Conservation (phyloP, 2,797 vertebrate genomes). For the Microhierax caerulescens region DNA sequence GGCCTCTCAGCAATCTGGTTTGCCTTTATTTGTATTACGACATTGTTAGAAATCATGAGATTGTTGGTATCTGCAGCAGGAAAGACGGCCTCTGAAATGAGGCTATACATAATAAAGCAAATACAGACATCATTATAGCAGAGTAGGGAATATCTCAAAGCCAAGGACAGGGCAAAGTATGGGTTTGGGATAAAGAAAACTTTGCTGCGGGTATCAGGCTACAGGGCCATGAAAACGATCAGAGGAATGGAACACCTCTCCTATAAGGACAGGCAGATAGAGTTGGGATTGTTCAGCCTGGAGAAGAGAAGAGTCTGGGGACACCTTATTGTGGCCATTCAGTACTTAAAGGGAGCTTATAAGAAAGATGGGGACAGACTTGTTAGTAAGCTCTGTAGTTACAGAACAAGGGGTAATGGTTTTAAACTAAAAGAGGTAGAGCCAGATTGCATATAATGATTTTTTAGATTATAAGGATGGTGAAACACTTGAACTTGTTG, state of each 20-base stretch:
- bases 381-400: neutral
- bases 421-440: neutral
- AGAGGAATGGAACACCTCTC: neutral
- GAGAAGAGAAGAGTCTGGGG: neutral
- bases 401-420: neutral
- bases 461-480: accelerated
- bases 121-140: neutral
- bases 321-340: neutral
- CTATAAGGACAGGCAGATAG: neutral
- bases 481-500: neutral
- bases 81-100: neutral
- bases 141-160: neutral
- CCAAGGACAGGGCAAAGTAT: neutral
- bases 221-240: neutral
- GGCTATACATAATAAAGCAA: neutral
- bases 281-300: neutral
- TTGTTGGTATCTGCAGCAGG: neutral
- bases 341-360: neutral
- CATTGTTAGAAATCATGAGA: neutral
- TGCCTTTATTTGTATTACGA: neutral
- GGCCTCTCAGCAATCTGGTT: neutral
- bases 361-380: neutral
- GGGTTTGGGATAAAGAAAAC: neutral
- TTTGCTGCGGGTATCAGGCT: neutral
- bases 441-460: neutral